These are phyloP conservation scores for Papilio protenor DNA, from an alignment of 2,888 invertebrate species.

Conservation along the genomic window DNA sequence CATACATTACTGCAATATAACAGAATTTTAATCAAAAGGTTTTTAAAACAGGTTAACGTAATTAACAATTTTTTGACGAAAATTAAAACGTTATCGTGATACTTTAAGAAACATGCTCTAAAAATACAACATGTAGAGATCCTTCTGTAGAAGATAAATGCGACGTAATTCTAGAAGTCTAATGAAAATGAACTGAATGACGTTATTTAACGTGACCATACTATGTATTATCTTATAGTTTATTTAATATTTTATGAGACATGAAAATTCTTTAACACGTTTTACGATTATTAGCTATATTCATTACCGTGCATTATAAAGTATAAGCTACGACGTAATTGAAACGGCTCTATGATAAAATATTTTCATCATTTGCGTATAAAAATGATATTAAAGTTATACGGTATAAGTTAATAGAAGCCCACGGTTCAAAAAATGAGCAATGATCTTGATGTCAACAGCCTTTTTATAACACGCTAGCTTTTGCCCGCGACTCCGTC, in stretches of 20 bases:
- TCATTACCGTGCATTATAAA: background rate
- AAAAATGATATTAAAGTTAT: background rate
- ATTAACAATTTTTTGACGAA: no score
- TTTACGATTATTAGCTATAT: conserved; percentile 15
- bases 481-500: no score
- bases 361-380: background rate
- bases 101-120: background rate
- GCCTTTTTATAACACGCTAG: background rate
- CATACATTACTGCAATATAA: no score
- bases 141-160: background rate
- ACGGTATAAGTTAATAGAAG: background rate
- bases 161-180: background rate
- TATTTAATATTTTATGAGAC: conserved; percentile 6
- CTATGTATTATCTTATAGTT: background rate
- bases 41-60: no score
- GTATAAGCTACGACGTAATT: background rate
- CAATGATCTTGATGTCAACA: background rate
- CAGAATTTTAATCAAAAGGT: no score
- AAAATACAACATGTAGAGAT: background rate
- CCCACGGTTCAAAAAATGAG: background rate
- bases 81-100: no score
- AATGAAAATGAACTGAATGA: background rate
- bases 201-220: background rate
- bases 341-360: background rate
- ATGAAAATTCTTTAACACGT: conserved; percentile 11